Base-by-base conservation (phyloP, 2,888 invertebrate species). In the Acleris sparsana region DNA sequence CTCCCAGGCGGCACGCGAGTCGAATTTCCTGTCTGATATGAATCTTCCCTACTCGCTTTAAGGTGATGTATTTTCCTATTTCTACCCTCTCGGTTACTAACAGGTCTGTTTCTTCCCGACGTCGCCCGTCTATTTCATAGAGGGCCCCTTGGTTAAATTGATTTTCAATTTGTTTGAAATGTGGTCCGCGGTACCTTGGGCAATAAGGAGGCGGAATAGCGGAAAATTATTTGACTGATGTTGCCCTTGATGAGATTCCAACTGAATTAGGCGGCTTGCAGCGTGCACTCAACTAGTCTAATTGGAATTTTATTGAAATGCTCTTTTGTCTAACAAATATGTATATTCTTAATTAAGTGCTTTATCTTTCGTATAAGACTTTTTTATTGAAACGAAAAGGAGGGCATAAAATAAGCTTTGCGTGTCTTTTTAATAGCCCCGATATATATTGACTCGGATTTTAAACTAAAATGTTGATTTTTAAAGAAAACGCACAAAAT, bases 61-160 rank as follows among this genome's bases (percentile, higher is more conserved):
- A 91, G 92, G 91, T 92, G 92, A 92, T 92, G 90, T 92, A 92
- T 92, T 90, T 89, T 88, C 87, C 86, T 87, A 89, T 91, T 89
- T 86, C 85, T 85, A 83, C 88, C 89, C 88, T 82, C 84, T 73
- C 72, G 73, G 70, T 73, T 73, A 79, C 80, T 78, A 75, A 75
- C 77, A 75, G 78, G 73, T 76, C 77, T 77, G 80, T 81, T 82
- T 79, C 78, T 75, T 75, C 69, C 75, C 74, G 73, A 80, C 77
- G 77, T 78, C 82, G 73, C 76, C 78, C 78, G 79, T 77, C 79
- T 80, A 80, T 80, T 83, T 79, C 82, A 78, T 78, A 70, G 71
- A 80, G 80, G 81, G 79, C 79, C 86, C 89, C 86, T 83, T 84
- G 76, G 82, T 85, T 84, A 88, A 90, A 91, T 91, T 91, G 89